Evolutionary conservation across 2,797 vertebrate species (phyloP).

Genomic region (Tadarida brasiliensis): DNA sequence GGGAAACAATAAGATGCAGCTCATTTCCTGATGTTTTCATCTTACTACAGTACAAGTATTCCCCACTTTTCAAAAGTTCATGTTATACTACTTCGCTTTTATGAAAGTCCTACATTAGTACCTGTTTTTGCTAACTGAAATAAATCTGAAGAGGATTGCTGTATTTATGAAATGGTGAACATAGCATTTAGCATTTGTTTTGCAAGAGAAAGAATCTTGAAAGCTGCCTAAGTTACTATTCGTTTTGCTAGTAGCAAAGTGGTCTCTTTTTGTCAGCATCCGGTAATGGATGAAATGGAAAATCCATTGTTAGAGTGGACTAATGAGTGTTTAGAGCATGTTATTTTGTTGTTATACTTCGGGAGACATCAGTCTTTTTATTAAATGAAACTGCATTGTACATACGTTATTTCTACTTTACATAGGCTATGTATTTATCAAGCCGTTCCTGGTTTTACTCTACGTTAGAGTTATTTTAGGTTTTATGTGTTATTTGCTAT

Average conservation of each 20-base stretch:
- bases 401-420: not conserved
- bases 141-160: not conserved
- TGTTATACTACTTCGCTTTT: not conserved
- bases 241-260: not conserved
- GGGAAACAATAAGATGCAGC: not conserved
- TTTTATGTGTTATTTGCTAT: too few relatives aligned
- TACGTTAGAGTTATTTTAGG: too few relatives aligned
- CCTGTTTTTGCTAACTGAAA: not conserved
- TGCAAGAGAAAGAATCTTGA: not conserved
- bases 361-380: not conserved
- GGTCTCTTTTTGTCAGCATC: not conserved
- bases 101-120: too few relatives aligned
- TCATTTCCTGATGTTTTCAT: not conserved
- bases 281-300: not conserved
- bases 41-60: not conserved
- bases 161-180: not conserved
- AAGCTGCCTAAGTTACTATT: not conserved
- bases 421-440: too few relatives aligned
- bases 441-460: too few relatives aligned
- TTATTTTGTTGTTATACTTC: not conserved
- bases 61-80: not conserved
- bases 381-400: not conserved
- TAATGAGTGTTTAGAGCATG: not conserved
- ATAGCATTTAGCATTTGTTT: not conserved
- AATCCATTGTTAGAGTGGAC: not conserved